A percentile compares a stretch with the other conserved stretches of the same genome.
phyloP scores from a whole-genome alignment of 1,140 invertebrate genomes.

The Ylistrum balloti region DNA sequence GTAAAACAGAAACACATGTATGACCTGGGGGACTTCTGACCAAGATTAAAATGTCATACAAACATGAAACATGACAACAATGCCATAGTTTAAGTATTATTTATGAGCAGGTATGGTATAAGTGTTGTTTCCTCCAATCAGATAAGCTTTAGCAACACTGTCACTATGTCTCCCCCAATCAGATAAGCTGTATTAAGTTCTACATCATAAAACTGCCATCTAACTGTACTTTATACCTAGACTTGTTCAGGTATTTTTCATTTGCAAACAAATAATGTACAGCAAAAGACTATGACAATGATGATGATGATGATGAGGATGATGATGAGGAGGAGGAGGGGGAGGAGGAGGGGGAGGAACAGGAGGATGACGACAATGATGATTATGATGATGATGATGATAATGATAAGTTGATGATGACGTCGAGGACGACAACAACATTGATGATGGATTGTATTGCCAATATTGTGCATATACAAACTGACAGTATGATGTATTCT shows the following conservation, averaged over 20 bases:
- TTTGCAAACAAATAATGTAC: not conserved
- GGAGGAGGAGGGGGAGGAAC: too few relatives aligned
- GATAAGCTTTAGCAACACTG: not conserved
- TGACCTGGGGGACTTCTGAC: not conserved
- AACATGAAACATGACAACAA: constrained; percentile 7
- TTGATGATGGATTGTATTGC: too few relatives aligned
- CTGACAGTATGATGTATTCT: too few relatives aligned
- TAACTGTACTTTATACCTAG: not conserved
- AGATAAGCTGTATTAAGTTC: not conserved
- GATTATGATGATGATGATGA: too few relatives aligned
- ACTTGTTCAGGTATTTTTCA: not conserved
- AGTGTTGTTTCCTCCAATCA: not conserved
- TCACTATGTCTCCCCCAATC: not conserved
- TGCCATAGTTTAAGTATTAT: not conserved
- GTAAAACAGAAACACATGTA: not conserved
- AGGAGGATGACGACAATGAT: too few relatives aligned
- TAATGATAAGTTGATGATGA: too few relatives aligned
- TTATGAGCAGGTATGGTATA: not conserved
- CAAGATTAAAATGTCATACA: not conserved
- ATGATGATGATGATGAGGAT: too few relatives aligned
- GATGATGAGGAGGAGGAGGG: too few relatives aligned
- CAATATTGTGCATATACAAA: too few relatives aligned
- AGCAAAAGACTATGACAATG: not conserved
- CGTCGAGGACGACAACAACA: too few relatives aligned
- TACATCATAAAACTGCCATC: constrained; percentile 7